Evolutionary conservation across 2,888 invertebrate genomes (phyloP), one percentile per base, ranked within the genome.

Genomic region (Blera fallax): DNA sequence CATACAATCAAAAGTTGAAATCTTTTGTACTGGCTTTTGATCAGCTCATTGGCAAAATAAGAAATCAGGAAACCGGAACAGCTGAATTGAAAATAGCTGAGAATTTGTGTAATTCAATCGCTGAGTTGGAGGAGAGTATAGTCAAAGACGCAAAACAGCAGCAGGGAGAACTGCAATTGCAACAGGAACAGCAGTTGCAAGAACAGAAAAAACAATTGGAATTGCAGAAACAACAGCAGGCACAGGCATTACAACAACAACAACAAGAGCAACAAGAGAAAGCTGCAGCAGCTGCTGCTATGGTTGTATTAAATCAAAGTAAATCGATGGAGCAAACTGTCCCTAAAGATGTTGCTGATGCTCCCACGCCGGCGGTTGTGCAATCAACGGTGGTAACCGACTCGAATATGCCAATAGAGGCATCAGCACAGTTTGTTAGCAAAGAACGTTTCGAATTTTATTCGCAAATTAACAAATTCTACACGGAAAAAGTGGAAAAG

Each of bases 51-150:
- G 83, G 60, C 1, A 89, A 89, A 70, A 88, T 91, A 0, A 89
- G 87, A 89, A 92, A 87, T 91, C 93, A 90, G 91, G 93, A 90
- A 89, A 91, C 88, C 91, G 93, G 87, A 87, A 90, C 88, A 87
- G 93, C 94, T 7, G 94, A 94, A 89, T 92, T 94, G 0, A 93
- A 93, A 87, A 93, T 93, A 87, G 94, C 94, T n/a, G 93, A 93
- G 85, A 91, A 93, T 79, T 90, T 93, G 50, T 91, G 93, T 74
- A 88, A 90, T 82, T 92, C 92, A 29, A 90, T 93, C 70, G 93
- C 93, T 83, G 93, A 93, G 87, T 89, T 94, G 27, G 92, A 91
- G 24, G 91, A 91, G 40, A 88, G 88, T 65, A 83, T 87, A 84
- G 32, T 90, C 87, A 87, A 90, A 90, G 88, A 83, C 7, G 74